Percentiles rank a stretch among this genome's conserved stretches.
Evolutionary conservation across 2,797 vertebrate genomes (phyloP).

Genomic region (Myotis findleyi): DNA sequence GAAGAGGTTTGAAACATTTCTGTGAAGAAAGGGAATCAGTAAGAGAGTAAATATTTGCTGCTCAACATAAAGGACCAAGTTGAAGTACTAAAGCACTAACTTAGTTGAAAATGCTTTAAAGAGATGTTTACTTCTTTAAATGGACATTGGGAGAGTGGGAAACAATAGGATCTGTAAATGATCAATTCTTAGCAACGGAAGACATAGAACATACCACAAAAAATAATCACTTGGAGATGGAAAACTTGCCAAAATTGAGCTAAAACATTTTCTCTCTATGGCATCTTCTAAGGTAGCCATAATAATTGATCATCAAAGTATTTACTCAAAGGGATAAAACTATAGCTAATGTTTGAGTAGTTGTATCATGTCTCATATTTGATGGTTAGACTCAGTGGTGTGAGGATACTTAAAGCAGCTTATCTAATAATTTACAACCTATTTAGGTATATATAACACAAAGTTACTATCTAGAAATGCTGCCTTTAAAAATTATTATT

Average conservation of each 20-base stretch:
- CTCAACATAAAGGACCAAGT: background rate
- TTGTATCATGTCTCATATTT: constrained; percentile 24
- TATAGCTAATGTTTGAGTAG: background rate
- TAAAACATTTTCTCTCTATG: background rate
- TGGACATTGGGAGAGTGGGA: background rate
- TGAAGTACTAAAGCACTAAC: background rate
- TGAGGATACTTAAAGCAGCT: background rate
- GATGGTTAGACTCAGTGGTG: background rate
- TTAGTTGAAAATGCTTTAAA: background rate
- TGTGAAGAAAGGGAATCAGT: background rate
- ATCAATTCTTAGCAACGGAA: background rate
- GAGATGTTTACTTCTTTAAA: background rate
- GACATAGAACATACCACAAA: background rate
- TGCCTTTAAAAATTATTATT: background rate
- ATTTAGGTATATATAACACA: background rate
- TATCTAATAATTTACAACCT: background rate
- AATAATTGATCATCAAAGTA: background rate
- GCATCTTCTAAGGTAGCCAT: constrained; percentile 5
- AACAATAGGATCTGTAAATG: background rate
- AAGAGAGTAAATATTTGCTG: background rate
- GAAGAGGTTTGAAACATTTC: background rate
- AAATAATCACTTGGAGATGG: background rate
- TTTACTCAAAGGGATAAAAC: constrained; percentile 51
- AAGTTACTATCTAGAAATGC: background rate
- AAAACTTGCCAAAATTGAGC: background rate